A percentile compares a stretch with the other conserved stretches of the same genome.
Evolutionary conservation across 2,888 invertebrate species (phyloP).

Genomic region (Chrysina gloriosa): DNA sequence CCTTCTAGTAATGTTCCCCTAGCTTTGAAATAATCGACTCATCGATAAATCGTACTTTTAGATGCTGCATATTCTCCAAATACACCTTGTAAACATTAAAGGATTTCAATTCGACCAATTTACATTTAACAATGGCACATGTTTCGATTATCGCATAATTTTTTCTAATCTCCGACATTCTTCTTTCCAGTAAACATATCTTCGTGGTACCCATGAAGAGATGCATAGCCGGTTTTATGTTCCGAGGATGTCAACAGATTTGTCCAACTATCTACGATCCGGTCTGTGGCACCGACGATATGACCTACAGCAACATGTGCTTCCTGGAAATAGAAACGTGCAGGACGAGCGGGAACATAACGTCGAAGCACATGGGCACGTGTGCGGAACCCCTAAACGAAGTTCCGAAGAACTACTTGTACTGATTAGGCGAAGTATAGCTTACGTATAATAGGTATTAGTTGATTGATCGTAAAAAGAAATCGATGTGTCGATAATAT

Average conservation of each 20-base stretch:
- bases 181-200: conserved; percentile 80
- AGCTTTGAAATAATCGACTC: no score
- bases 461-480: conserved; percentile 22
- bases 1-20: no score
- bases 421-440: conserved; percentile 64
- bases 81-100: no score
- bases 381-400: conserved; percentile 88
- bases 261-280: conserved; percentile 90
- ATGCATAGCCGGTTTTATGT: conserved; percentile 86
- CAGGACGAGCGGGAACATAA: conserved; percentile 81
- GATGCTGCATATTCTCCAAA: no score
- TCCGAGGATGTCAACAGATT: conserved; percentile 87
- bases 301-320: conserved; percentile 94
- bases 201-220: conserved; percentile 91
- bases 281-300: conserved; percentile 91
- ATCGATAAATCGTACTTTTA: no score
- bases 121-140: no score
- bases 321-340: conserved; percentile 93
- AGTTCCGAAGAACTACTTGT: conserved; percentile 88
- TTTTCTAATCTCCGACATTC: neutral
- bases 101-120: no score
- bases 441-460: conserved; percentile 27
- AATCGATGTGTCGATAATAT: conserved; percentile 25
- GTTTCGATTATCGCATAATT: neutral
- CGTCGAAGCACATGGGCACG: conserved; percentile 83